phyloP scores from a whole-genome alignment of 2,113 vertebrate genomes.

The Lophura nycthemera region DNA sequence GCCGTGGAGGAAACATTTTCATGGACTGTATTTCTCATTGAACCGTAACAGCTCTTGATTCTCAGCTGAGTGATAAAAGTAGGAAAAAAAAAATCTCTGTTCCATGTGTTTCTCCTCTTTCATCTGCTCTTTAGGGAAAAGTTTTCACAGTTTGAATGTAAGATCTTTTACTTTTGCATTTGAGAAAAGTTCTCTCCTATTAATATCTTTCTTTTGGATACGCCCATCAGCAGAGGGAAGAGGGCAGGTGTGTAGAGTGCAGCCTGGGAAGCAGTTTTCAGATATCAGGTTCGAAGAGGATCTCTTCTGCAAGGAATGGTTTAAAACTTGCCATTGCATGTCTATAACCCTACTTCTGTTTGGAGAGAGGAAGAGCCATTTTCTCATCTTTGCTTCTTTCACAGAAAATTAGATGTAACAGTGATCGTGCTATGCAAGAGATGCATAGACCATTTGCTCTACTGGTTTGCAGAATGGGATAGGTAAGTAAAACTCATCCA shows the following conservation, averaged over 20 bases:
- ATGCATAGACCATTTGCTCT: neutral
- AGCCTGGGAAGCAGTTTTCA: neutral
- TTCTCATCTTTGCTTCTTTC: neutral
- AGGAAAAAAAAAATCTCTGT: neutral
- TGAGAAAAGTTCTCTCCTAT: neutral
- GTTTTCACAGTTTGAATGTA: neutral
- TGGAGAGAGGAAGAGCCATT: neutral
- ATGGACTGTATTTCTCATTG: neutral
- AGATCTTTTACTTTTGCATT: neutral
- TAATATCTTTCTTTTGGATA: neutral
- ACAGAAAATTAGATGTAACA: neutral
- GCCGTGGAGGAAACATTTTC: neutral
- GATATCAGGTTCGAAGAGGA: neutral
- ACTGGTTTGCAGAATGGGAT: neutral
- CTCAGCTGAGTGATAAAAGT: neutral
- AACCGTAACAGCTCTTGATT: neutral
- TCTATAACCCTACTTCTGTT: neutral
- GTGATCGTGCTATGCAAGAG: fast-evolving
- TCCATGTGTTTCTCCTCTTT: neutral
- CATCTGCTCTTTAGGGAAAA: neutral
- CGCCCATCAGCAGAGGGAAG: neutral
- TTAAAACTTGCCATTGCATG: neutral
- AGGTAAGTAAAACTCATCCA: neutral
- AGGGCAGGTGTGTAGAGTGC: neutral
- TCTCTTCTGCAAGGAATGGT: neutral